Evolutionary conservation across 2,888 invertebrate genomes (phyloP), one percentile per base, ranked within the genome.

Genomic region (Callinectes sapidus): DNA sequence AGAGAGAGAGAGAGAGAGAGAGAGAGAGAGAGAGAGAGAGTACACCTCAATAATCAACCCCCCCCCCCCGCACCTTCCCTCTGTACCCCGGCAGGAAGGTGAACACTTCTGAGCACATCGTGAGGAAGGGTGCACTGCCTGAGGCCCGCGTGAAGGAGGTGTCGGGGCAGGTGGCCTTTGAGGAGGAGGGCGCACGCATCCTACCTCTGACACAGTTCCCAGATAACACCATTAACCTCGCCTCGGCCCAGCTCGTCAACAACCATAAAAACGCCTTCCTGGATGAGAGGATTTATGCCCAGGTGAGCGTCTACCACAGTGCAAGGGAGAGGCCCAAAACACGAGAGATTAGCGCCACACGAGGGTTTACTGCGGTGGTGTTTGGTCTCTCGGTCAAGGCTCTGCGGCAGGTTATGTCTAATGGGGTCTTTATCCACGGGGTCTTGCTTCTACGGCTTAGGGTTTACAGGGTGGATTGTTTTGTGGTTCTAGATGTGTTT

Each of bases 81-180:
- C 18, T 13, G 86, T 35, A n/a, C 28, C 5, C 71, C 91, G 93
- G 14, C 95, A 96, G 96, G 96, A 96, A 96, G 93, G 96, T 96
- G 94, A 96, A 96, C 94, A 95, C 95, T 16, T 96, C 96, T 54
- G 96, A 96, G 94, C 96, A 96, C 95, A 96, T 96, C 71, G 95
- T 96, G 54, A 96, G 96, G 95, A 95, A 95, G 90, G 95, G 95
- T 91, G 95, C 95, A n/a, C 95, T 96, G 54, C 96, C 96, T 0
- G 96, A 96, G 94, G 95, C 96, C 89, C 95, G 96, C 54, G 95
- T 96, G 61, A 95, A 96, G 91, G 95, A 95, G 93, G 96, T 96
- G 8, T 95, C 96, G 2, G 96, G 96, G 18, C 96, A 96, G 95
- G 95, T 96, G 39, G 96, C 96, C 6, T 96, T 96, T 94, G 96